phyloP scores from a whole-genome alignment of 2,113 vertebrate species.

The Phyllostomus hastatus region DNA sequence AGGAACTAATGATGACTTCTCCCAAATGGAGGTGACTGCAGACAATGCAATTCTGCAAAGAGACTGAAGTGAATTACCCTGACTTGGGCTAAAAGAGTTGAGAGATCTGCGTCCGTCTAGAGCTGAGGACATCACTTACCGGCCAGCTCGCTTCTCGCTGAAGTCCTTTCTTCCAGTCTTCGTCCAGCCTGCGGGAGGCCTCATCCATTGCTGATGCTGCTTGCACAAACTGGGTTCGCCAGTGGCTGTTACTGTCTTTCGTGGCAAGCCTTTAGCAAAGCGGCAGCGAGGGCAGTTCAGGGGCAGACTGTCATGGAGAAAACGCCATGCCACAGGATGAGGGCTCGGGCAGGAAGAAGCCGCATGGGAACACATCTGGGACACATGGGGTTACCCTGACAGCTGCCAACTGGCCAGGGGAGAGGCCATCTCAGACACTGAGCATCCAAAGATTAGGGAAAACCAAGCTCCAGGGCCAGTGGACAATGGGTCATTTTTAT shows the following conservation, averaged over 20 bases:
- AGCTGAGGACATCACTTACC: constrained; percentile 78
- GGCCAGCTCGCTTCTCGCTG: constrained; percentile 81
- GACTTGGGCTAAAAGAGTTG: constrained; percentile 49
- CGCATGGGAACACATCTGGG: constrained; percentile 71
- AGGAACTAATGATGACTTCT: constrained; percentile 61
- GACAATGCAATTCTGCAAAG: constrained; percentile 51
- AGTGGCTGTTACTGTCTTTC: constrained; percentile 81
- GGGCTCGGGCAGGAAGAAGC: constrained; percentile 82
- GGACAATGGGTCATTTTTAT: constrained; percentile 80
- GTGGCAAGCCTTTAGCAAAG: constrained; percentile 85
- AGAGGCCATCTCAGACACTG: constrained; percentile 54
- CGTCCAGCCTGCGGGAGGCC: constrained; percentile 79
- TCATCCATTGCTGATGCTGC: constrained; percentile 82
- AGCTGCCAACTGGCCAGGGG: constrained; percentile 77
- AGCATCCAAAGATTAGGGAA: constrained; percentile 76
- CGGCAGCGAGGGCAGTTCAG: constrained; percentile 83
- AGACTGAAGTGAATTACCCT: constrained; percentile 32
- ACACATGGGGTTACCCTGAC: constrained; percentile 73
- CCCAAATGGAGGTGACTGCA: constrained; percentile 51
- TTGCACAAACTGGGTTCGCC: constrained; percentile 77
- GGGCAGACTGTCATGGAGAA: constrained; percentile 87
- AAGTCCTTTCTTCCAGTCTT: constrained; percentile 83
- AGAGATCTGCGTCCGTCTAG: background rate
- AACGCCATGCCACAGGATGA: constrained; percentile 85
- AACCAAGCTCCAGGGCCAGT: constrained; percentile 82